These are phyloP conservation scores for Drosophila villosipedis DNA, from an alignment of 2,888 invertebrate species.

Conservation along the genomic window DNA sequence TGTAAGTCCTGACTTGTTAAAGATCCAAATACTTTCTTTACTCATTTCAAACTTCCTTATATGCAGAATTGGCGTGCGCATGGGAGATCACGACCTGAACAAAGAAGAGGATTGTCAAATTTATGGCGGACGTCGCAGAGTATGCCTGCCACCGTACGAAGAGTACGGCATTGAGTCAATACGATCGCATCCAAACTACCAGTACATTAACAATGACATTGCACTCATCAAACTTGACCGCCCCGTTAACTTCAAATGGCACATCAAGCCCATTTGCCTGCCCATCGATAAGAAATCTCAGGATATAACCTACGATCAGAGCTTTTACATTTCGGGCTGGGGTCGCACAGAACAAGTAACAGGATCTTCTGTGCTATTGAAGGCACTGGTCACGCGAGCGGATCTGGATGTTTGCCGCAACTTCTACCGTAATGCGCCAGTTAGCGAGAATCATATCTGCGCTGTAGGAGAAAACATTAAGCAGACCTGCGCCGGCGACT, in stretches of 20 bases:
- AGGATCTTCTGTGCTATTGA: conserved; percentile 62
- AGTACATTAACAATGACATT: conserved; percentile 86
- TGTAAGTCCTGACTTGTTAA: conserved; percentile 59
- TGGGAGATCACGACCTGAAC: conserved; percentile 84
- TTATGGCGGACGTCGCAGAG: conserved; percentile 41
- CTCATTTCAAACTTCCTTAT: neutral
- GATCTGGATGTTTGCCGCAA: conserved; percentile 60
- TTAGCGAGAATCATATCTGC: conserved; percentile 74
- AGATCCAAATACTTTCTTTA: neutral
- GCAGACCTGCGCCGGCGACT: conserved; percentile 79
- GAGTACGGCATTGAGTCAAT: conserved; percentile 81
- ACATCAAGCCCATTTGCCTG: conserved; percentile 81
- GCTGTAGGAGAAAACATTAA: conserved; percentile 73
- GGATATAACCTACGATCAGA: conserved; percentile 39
- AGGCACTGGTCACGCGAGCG: conserved; percentile 63
- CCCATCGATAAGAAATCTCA: conserved; percentile 66
- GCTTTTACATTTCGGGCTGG: conserved; percentile 80
- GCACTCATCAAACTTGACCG: conserved; percentile 86
- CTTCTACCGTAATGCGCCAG: conserved; percentile 52
- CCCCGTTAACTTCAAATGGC: conserved; percentile 57
- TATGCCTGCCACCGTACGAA: conserved; percentile 85
- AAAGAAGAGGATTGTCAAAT: conserved; percentile 79
- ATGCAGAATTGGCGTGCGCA: conserved; percentile 82
- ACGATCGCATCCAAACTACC: conserved; percentile 87
- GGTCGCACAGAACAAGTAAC: conserved; percentile 71